phyloP scores from a whole-genome alignment of 2,888 invertebrate genomes.

The Callinectes sapidus region DNA sequence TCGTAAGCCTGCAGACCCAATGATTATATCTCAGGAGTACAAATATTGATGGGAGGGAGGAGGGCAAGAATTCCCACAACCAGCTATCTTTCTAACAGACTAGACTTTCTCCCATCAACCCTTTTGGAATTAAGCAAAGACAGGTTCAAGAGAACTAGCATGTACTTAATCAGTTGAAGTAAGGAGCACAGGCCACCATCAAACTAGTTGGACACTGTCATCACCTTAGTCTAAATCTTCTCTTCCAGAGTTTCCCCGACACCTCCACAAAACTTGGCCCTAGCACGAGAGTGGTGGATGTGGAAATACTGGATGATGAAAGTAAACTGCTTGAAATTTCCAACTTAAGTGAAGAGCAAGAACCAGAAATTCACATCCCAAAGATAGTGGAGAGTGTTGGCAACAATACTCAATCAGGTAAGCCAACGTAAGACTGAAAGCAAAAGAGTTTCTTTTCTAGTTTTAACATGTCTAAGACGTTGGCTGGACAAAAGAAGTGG shows the following conservation, averaged over 20 bases:
- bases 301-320: slow-evolving; percentile 22
- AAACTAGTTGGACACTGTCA: background rate
- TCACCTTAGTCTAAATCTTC: background rate
- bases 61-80: too few species aligned
- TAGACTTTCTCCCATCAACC: too few species aligned
- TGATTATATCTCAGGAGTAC: too few species aligned
- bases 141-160: background rate
- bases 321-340: background rate
- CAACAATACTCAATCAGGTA: background rate
- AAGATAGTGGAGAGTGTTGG: background rate
- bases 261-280: background rate
- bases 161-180: background rate
- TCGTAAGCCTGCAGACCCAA: too few species aligned
- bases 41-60: too few species aligned
- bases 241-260: background rate
- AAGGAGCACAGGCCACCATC: background rate
- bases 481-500: too few species aligned
- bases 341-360: background rate
- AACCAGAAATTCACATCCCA: background rate
- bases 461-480: too few species aligned
- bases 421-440: background rate
- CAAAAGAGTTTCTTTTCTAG: too few species aligned
- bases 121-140: background rate
- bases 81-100: too few species aligned
- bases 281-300: background rate